Evolutionary conservation across 2,113 vertebrate species (phyloP), one percentile per base, ranked within the genome.

Genomic region (Calyptomena viridis): DNA sequence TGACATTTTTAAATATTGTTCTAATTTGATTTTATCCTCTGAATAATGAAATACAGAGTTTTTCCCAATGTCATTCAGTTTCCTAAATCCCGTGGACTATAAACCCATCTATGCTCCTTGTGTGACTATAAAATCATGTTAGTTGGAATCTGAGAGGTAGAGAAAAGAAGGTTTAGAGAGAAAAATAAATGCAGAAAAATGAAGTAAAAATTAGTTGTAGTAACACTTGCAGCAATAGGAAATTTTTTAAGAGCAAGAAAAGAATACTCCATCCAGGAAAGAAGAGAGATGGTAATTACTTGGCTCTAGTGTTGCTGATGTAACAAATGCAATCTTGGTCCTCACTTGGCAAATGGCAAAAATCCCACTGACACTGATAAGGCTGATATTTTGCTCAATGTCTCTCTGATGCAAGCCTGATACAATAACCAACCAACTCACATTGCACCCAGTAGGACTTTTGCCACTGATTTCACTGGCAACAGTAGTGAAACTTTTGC

Each of bases 301-400:
- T 80, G 50, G 6, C 50, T 75, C 55, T 47, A 30, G 18, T 59
- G 75, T 64, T 92, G 24, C 11, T 2, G 0, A 20, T 5, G 3
- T 35, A 49, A 73, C 15, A 89, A 64, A 49, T 17, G 27, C 16
- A 53, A 0, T 24, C 58, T 89, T 82, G 16, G 5, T 79, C 40
- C n/a, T 84, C 42, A 8, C n/a, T 55, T 58, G 17, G 27, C 0
- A 3, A 50, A 50, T 73, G n/a, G 46, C 33, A 76, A 62, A 69
- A 91, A 21, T 87, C 35, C 25, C 60, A 3, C 25, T 33, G 60
- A 79, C 11, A 28, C 24, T 27, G 55, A 30, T 20, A 42, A 21
- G 53, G 44, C 9, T 0, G 2, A 39, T 23, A 40, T 62, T 78
- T 87, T 0, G 0, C n/a, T 73, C 40, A 20, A 0, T 52, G 49